Conservation (phyloP, 64 coral and sea anemone genomes). For the Porites australiensis region DNA sequence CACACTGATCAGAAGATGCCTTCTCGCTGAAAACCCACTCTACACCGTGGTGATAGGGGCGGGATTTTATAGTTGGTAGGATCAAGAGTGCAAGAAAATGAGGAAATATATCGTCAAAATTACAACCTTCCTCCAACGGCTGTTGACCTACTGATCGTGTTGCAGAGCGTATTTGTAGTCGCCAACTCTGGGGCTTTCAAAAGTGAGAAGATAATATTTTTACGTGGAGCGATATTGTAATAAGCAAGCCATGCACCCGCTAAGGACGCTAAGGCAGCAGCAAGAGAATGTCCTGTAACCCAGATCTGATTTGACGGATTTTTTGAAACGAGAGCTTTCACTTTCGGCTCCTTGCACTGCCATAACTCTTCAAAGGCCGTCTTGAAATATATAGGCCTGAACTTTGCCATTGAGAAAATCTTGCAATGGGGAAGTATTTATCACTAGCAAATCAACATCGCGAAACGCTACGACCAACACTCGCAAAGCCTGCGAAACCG, state of each 20-base stretch:
- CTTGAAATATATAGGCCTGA: constrained; percentile 52
- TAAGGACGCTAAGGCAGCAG: constrained; percentile 67
- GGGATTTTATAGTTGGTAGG: not conserved
- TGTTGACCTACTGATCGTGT: constrained; percentile 63
- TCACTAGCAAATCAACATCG: constrained; percentile 8
- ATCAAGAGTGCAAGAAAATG: constrained; percentile 48
- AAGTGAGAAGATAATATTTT: constrained; percentile 67
- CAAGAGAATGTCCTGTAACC: constrained; percentile 64
- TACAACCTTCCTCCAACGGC: constrained; percentile 60
- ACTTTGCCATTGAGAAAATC: constrained; percentile 31
- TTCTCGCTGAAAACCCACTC: constrained; percentile 40
- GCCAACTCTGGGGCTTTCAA: constrained; percentile 76
- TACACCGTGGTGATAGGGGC: constrained; percentile 67
- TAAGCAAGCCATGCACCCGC: constrained; percentile 57
- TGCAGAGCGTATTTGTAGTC: constrained; percentile 58
- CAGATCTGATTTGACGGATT: constrained; percentile 24
- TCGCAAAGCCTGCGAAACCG: constrained; percentile 35
- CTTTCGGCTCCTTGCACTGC: constrained; percentile 3
- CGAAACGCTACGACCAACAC: constrained; percentile 42
- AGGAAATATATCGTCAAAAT: constrained; percentile 51
- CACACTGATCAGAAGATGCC: not conserved
- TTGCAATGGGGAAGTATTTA: not conserved
- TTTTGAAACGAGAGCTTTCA: constrained; percentile 15
- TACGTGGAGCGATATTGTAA: constrained; percentile 22
- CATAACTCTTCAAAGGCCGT: constrained; percentile 7